These are phyloP conservation scores for Polyergus mexicanus DNA, from an alignment of 1,140 invertebrate species.

Conservation along the genomic window DNA sequence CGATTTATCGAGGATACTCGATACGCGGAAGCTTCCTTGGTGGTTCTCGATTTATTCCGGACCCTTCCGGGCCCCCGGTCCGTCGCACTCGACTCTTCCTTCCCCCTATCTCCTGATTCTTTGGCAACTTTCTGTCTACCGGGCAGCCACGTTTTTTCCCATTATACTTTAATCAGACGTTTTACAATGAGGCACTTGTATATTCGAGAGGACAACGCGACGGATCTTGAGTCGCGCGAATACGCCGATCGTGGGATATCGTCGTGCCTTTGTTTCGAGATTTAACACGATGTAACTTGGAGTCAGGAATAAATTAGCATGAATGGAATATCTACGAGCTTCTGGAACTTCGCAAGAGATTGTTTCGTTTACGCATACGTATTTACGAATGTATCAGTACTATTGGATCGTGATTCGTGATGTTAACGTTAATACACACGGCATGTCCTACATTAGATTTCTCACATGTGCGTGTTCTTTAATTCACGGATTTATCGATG, in stretches of 20 bases:
- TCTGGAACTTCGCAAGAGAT: not conserved
- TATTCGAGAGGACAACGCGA: slow-evolving; percentile 44
- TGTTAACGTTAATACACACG: not conserved
- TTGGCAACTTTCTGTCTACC: slow-evolving; percentile 46
- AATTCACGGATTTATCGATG: not conserved
- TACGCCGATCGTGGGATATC: not conserved
- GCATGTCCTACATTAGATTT: not conserved
- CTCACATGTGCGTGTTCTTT: not conserved
- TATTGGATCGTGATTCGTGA: not conserved
- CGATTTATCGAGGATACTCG: slow-evolving; percentile 75
- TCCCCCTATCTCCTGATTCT: not conserved
- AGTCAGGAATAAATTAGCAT: slow-evolving; percentile 26
- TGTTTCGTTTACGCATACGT: not conserved
- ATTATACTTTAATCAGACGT: slow-evolving; percentile 63
- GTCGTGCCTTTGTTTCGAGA: slow-evolving; percentile 24
- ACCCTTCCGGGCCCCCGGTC: not conserved
- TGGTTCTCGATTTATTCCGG: slow-evolving; percentile 71
- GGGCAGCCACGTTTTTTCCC: slow-evolving; percentile 37
- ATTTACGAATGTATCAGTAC: not conserved
- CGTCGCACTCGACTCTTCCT: not conserved
- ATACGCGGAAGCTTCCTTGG: slow-evolving; percentile 70
- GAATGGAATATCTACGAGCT: slow-evolving; percentile 26
- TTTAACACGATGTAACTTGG: slow-evolving; percentile 35
- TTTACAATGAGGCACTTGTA: slow-evolving; percentile 61
- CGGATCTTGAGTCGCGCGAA: slow-evolving; percentile 12